Conservation (phyloP, 2,888 invertebrate species). For the Hydraecia micacea region DNA sequence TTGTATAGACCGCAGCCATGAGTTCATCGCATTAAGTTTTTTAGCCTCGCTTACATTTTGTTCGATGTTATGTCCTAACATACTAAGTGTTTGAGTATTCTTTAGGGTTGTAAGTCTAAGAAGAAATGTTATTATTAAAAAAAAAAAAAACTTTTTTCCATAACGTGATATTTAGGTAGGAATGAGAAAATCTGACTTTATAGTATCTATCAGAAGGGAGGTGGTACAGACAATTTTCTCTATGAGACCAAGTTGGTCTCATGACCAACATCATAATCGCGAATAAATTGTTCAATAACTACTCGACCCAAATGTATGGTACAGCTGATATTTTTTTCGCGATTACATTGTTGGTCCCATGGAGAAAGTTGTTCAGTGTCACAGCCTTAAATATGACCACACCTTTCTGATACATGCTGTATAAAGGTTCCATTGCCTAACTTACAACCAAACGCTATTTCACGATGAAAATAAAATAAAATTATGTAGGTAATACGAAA, state of each 20-base stretch:
- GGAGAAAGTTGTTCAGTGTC: not conserved
- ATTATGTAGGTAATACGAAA: not conserved
- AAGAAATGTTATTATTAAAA: not conserved
- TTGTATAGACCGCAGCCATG: slow-evolving; percentile 34
- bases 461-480: not conserved
- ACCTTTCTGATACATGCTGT: not conserved
- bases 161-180: too few relatives aligned
- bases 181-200: too few relatives aligned
- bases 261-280: not conserved
- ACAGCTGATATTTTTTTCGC: too few relatives aligned
- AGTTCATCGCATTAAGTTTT: slow-evolving; percentile 48
- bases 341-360: not conserved
- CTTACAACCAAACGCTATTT: not conserved
- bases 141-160: too few relatives aligned
- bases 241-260: too few relatives aligned
- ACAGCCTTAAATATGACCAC: not conserved
- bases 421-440: not conserved
- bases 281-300: not conserved
- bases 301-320: too few relatives aligned
- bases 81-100: not conserved
- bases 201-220: too few relatives aligned
- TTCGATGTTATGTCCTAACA: not conserved
- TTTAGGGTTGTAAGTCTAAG: not conserved
- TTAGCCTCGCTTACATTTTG: slow-evolving; percentile 30
- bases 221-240: too few relatives aligned